These are phyloP conservation scores for Drosophila cyrtoloma DNA, from an alignment of 2,888 invertebrate genomes.

Conservation along the genomic window DNA sequence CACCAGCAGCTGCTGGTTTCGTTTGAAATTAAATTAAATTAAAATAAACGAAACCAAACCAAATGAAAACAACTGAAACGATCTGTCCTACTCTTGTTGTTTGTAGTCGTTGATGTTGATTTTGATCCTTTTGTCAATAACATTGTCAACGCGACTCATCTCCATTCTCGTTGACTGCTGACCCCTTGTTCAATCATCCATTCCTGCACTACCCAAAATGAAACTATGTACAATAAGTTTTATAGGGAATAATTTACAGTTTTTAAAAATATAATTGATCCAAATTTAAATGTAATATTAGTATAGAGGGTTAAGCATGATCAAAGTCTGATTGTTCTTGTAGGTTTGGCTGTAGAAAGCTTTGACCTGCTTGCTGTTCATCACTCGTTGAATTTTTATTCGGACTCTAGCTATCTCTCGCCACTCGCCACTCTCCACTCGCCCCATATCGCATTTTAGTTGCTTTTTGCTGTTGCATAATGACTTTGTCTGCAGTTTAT, in stretches of 20 bases:
- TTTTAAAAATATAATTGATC: neutral
- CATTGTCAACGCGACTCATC: neutral
- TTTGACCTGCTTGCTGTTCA: neutral
- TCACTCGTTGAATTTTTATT: slow-evolving; percentile 4
- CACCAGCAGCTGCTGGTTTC: slow-evolving; percentile 5
- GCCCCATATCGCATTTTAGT: neutral
- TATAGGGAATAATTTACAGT: neutral
- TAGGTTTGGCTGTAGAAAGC: neutral
- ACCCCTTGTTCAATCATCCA: no score
- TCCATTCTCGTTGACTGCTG: neutral
- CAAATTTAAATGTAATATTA: neutral
- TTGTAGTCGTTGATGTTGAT: slow-evolving; percentile 3
- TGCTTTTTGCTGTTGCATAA: neutral
- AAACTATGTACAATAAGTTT: neutral
- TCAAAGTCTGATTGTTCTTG: neutral
- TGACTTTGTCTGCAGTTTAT: neutral
- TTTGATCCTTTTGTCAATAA: neutral
- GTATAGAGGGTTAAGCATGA: neutral
- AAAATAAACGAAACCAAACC: slow-evolving; percentile 48
- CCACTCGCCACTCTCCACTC: neutral
- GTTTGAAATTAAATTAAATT: slow-evolving; percentile 70
- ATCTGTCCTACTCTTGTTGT: slow-evolving; percentile 21
- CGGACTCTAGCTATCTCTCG: neutral
- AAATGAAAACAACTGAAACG: slow-evolving; percentile 49
- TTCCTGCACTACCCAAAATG: neutral